Percentiles rank a stretch among this genome's conserved stretches.
phyloP scores from a whole-genome alignment of 1,140 invertebrate genomes.

The Drosophila funebris region DNA sequence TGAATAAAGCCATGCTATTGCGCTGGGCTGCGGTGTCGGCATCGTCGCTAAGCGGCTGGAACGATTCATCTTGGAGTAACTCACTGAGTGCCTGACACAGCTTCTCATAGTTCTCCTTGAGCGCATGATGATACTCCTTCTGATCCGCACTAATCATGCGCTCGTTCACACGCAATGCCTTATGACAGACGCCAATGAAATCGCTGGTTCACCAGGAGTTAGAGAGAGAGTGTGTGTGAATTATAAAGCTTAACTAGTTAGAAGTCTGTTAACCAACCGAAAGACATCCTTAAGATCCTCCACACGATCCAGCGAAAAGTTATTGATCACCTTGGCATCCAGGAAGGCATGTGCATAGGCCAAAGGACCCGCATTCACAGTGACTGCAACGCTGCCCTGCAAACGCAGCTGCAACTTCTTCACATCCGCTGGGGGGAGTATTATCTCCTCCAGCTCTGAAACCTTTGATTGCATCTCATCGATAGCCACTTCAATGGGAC shows the following conservation, averaged over 20 bases:
- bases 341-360: constrained; percentile 96
- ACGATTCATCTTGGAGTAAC: constrained; percentile 87
- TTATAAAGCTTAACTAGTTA: neutral
- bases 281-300: constrained; percentile 93
- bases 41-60: constrained; percentile 78
- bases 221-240: constrained; percentile 31
- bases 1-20: constrained; percentile 88
- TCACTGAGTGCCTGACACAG: constrained; percentile 90
- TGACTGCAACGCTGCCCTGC: constrained; percentile 95
- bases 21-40: constrained; percentile 83
- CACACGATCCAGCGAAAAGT: constrained; percentile 92
- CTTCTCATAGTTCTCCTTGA: constrained; percentile 93
- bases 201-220: constrained; percentile 88
- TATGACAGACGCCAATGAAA: constrained; percentile 94
- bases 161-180: constrained; percentile 93
- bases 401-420: constrained; percentile 95
- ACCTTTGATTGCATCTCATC: constrained; percentile 95
- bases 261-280: constrained; percentile 86
- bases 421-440: constrained; percentile 91
- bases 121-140: constrained; percentile 93
- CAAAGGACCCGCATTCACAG: constrained; percentile 97
- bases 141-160: constrained; percentile 93
- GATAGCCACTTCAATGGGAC: constrained; percentile 96
- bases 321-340: constrained; percentile 87
- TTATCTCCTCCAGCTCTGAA: constrained; percentile 92